Conservation (phyloP, 2,113 vertebrate species). For the Bufo gargarizans region DNA sequence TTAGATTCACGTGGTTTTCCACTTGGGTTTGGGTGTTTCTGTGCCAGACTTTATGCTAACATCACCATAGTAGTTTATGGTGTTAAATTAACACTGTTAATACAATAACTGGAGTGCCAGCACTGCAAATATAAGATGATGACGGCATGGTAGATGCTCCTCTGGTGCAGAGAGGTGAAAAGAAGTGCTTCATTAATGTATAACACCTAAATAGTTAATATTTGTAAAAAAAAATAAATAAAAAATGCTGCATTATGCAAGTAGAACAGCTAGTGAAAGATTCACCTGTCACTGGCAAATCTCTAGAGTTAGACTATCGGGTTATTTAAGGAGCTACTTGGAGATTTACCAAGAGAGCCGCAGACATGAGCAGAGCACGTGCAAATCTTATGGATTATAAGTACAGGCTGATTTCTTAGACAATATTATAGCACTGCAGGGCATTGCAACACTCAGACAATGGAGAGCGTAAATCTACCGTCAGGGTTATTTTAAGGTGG, state of each 20-base stretch:
- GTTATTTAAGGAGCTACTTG: neutral
- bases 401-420: neutral
- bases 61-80: too few species aligned
- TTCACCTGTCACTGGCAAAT: neutral
- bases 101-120: neutral
- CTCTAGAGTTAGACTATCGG: neutral
- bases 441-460: neutral
- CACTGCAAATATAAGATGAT: neutral
- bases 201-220: neutral
- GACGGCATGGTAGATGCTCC: neutral
- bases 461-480: neutral
- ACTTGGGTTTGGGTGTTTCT: too few species aligned
- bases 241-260: neutral
- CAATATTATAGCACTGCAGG: neutral
- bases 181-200: neutral
- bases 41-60: too few species aligned
- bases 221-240: neutral
- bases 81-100: too few species aligned
- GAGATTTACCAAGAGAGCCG: neutral
- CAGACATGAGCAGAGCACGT: neutral
- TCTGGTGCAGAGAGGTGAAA: neutral
- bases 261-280: neutral
- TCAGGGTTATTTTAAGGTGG: neutral
- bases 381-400: neutral
- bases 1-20: too few species aligned